Evolutionary conservation across 2,797 vertebrate species (phyloP).

Genomic region (Cyclura pinguis): DNA sequence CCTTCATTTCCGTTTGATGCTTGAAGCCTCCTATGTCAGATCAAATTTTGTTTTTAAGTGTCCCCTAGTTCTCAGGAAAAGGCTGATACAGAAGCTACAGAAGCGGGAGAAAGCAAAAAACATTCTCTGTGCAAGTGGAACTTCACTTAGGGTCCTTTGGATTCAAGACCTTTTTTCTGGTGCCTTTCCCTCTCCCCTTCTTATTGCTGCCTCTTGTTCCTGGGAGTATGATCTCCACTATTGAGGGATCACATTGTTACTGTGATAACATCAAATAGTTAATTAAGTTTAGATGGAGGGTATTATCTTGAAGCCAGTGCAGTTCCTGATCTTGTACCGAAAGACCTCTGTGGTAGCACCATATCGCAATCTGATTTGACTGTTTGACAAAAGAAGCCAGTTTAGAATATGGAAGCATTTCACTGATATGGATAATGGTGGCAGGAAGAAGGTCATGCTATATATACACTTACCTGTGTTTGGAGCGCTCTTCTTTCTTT

Average conservation of each 20-base stretch:
- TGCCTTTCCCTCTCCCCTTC: background rate
- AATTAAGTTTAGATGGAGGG: background rate
- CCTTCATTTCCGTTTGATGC: background rate
- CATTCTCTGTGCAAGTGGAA: background rate
- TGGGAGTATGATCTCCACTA: background rate
- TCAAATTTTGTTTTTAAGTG: background rate
- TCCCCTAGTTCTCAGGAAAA: background rate
- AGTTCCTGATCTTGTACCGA: background rate
- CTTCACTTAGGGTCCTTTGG: background rate
- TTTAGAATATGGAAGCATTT: background rate
- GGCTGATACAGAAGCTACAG: background rate
- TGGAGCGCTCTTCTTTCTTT: background rate
- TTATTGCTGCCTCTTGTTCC: background rate
- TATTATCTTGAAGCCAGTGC: background rate
- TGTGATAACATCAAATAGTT: background rate
- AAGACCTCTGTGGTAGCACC: background rate
- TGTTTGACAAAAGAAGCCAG: background rate
- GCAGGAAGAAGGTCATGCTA: background rate
- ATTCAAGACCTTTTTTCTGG: background rate
- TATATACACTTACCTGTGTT: background rate
- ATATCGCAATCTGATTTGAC: background rate
- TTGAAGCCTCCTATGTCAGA: background rate
- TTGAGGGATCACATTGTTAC: background rate
- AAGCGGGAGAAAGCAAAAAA: background rate
- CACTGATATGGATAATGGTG: background rate